Base-by-base conservation (phyloP, 37 sponge, comb jelly and placozoan genomes). In the Mnemiopsis leidyi region DNA sequence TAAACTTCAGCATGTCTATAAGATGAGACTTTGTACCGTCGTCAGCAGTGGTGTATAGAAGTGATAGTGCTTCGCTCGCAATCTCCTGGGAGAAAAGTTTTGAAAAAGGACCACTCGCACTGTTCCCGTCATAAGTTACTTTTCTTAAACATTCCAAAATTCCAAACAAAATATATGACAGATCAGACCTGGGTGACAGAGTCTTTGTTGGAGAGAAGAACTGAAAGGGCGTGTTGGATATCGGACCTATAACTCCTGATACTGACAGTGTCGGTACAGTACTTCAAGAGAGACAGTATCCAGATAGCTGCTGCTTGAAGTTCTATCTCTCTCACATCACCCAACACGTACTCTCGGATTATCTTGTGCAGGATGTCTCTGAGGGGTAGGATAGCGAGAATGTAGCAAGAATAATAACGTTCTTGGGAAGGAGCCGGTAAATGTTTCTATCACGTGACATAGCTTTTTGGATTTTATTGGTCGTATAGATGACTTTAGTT, bases 281-380 rank as follows among this genome's bases (percentile, higher is more conserved):
- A 34, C 23, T 79, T 79, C 28, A 79, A 26, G 7, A 34, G 3
- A 2, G 82, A 79, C 28, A 79, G 82, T 7, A 79, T 7, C 82
- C 82, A 79, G 37, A 79, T 26, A 34, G 28, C 21, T 5, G 82
- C 82, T 2, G 37, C 82, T 79, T 79, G 82, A 5, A 79, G 37
- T 38, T 79, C 82, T 2, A 31, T 36, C 28, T 79, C 82, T 23
- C 82, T 79, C 82, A 79, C 82, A 31, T 79, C 82, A 36, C 37
- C 36, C 38, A 79, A 29, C 36, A 79, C 82, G 26, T 33, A 79
- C 37, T 79, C 82, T 23, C 82, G 18, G 35, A 79, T 38, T 36
- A 79, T 29, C 82, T 34, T 31, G 20, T 31, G 16, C 3, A 79
- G 82, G 21, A 79, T 79, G 16, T 23, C 9, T 38, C 82, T 79